Evolutionary conservation across 2,888 invertebrate genomes (phyloP).

Genomic region (Acleris laterana): DNA sequence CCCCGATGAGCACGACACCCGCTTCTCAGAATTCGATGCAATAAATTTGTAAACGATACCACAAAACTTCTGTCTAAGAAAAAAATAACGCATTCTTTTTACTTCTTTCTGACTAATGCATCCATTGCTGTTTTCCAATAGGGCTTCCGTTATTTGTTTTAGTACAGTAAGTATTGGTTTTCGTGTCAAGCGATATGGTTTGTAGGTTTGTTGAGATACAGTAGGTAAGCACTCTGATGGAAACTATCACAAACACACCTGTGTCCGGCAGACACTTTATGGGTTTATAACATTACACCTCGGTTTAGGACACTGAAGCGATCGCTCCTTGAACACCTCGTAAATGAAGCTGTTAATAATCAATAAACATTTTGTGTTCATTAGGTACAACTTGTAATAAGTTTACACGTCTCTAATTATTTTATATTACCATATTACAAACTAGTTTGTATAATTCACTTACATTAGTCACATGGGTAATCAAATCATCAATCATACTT

Average conservation of each 20-base stretch:
- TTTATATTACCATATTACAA: not conserved
- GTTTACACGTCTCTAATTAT: not conserved
- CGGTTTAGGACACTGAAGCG: slow-evolving; percentile 66
- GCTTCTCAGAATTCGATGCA: slow-evolving; percentile 71
- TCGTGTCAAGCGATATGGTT: not conserved
- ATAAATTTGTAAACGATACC: slow-evolving; percentile 81
- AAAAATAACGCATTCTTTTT: slow-evolving; percentile 44
- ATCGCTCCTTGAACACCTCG: slow-evolving; percentile 74
- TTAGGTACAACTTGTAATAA: slow-evolving; percentile 46
- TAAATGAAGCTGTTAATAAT: slow-evolving; percentile 52
- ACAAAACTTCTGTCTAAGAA: slow-evolving; percentile 77
- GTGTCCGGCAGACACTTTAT: slow-evolving; percentile 72
- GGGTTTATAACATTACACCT: slow-evolving; percentile 80
- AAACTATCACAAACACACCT: slow-evolving; percentile 57
- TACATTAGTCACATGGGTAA: not conserved
- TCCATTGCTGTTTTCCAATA: slow-evolving; percentile 45
- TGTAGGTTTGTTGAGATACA: not conserved
- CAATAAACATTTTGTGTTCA: slow-evolving; percentile 25
- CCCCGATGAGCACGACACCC: slow-evolving; percentile 69
- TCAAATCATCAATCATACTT: slow-evolving; percentile 17
- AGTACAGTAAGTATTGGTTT: slow-evolving; percentile 8
- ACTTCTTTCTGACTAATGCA: not conserved
- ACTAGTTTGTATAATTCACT: not conserved
- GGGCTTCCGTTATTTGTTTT: not conserved
- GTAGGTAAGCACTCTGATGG: not conserved